Evolutionary conservation across 2,797 vertebrate species (phyloP).

Genomic region (Acanthurus lineatus): DNA sequence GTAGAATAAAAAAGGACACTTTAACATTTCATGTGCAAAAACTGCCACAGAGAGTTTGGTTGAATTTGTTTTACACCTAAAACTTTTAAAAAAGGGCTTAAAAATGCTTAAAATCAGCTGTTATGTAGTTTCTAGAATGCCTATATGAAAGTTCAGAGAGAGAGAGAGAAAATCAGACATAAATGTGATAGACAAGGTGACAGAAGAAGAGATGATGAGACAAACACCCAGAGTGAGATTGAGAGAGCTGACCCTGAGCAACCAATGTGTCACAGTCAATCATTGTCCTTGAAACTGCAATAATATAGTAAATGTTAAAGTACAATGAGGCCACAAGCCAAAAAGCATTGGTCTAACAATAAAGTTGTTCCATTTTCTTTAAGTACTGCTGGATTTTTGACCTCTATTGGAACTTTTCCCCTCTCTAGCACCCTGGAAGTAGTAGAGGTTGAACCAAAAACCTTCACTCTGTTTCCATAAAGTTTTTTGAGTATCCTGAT

Average conservation of each 20-base stretch:
- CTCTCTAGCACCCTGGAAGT: no score
- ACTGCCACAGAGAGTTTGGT: background rate
- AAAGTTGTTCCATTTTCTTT: no score
- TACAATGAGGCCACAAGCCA: background rate
- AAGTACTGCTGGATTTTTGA: no score
- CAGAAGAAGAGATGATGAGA: constrained; percentile 32
- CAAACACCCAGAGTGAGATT: constrained; percentile 19
- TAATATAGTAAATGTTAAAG: constrained; percentile 31
- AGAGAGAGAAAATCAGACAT: constrained; percentile 8
- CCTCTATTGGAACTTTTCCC: no score
- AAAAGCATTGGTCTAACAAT: no score
- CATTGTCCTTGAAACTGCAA: constrained; percentile 7
- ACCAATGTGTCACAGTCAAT: constrained; percentile 38
- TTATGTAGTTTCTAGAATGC: constrained; percentile 33
- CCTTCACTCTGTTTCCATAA: no score
- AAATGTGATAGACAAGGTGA: constrained; percentile 19
- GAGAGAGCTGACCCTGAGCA: constrained; percentile 50
- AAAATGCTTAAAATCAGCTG: constrained; percentile 46
- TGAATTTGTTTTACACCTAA: constrained; percentile 11
- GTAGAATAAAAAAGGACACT: constrained; percentile 19
- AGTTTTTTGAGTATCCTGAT: background rate
- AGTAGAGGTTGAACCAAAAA: no score
- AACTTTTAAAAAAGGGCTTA: constrained; percentile 28
- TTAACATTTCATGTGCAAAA: constrained; percentile 32
- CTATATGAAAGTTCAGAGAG: background rate